These are phyloP conservation scores for Trichopoda pennipes DNA, from an alignment of 2,888 invertebrate genomes.

Conservation along the genomic window DNA sequence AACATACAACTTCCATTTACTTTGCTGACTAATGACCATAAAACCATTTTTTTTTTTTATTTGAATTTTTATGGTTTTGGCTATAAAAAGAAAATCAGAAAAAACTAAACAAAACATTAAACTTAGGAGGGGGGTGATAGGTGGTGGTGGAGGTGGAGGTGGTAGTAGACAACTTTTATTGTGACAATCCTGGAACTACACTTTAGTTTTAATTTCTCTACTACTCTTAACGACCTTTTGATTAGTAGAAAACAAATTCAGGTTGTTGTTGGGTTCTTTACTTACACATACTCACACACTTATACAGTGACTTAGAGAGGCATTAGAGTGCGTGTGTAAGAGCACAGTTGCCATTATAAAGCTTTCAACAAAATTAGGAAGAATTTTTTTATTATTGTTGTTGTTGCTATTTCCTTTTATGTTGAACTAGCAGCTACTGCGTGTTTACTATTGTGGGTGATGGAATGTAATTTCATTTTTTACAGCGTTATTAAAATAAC, in stretches of 20 bases:
- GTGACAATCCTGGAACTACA: conserved; percentile 57
- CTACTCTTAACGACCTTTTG: conserved; percentile 58
- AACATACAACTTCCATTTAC: conserved; percentile 9
- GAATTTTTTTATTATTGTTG: conserved; percentile 14
- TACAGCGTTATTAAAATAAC: conserved; percentile 14
- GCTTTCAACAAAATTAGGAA: conserved; percentile 67
- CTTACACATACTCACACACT: conserved; percentile 4
- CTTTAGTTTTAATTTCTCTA: conserved; percentile 63
- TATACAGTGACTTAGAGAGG: conserved; percentile 14
- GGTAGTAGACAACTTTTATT: conserved; percentile 21
- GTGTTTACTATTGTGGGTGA: conserved; percentile 49
- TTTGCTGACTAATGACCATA: conserved; percentile 66
- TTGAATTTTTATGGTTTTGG: conserved; percentile 60
- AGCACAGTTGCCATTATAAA: conserved; percentile 35
- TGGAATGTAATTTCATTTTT: conserved; percentile 38
- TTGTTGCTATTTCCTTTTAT: not conserved
- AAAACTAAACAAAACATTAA: conserved; percentile 50
- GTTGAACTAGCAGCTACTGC: conserved; percentile 36
- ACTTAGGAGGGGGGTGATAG: not conserved
- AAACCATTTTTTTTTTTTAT: conserved; percentile 45
- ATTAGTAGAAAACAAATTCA: conserved; percentile 49
- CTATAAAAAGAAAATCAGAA: conserved; percentile 51
- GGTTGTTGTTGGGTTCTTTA: conserved; percentile 33
- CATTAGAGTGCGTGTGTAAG: conserved; percentile 17
- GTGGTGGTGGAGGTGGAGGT: not conserved